These are phyloP conservation scores for Pleuronectes platessa DNA, from an alignment of 2,113 vertebrate species.

Conservation along the genomic window DNA sequence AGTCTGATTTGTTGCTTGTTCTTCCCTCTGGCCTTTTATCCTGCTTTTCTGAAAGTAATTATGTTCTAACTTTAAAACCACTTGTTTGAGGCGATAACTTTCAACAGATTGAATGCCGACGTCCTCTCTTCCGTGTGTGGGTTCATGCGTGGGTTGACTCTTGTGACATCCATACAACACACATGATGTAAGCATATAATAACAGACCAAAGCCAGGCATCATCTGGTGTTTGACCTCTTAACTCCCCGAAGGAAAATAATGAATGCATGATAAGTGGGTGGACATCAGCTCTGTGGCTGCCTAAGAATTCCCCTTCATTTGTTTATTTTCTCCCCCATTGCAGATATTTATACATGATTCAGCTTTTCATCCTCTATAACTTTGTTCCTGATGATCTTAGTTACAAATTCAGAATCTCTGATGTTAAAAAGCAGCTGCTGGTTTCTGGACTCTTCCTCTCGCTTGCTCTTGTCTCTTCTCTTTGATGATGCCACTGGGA, in stretches of 20 bases:
- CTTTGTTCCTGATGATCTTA: constrained; percentile 48
- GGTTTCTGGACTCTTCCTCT: constrained; percentile 45
- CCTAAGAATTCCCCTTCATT: constrained; percentile 55
- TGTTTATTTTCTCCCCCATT: constrained; percentile 49
- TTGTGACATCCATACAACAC: constrained; percentile 23
- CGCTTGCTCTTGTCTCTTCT: constrained; percentile 49
- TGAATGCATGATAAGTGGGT: constrained; percentile 65
- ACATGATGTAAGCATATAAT: constrained; percentile 53
- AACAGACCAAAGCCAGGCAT: constrained; percentile 45
- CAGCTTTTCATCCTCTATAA: constrained; percentile 24
- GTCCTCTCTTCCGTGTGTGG: neutral
- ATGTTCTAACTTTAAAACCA: constrained; percentile 39
- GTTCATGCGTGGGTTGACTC: constrained; percentile 28
- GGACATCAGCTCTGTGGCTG: constrained; percentile 36
- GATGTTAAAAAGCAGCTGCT: constrained; percentile 33
- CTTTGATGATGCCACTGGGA: constrained; percentile 77
- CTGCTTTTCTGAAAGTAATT: constrained; percentile 44
- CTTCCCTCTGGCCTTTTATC: constrained; percentile 42
- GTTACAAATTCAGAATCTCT: constrained; percentile 48
- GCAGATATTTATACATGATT: constrained; percentile 30
- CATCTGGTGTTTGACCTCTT: constrained; percentile 72
- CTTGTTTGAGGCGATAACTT: constrained; percentile 36
- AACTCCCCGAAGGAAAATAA: constrained; percentile 53
- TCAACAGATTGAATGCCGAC: constrained; percentile 12
- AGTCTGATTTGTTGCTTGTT: constrained; percentile 45